Evolutionary conservation across 2,797 vertebrate species (phyloP), one percentile per base, ranked within the genome.

Genomic region (Loriculus beryllinus): DNA sequence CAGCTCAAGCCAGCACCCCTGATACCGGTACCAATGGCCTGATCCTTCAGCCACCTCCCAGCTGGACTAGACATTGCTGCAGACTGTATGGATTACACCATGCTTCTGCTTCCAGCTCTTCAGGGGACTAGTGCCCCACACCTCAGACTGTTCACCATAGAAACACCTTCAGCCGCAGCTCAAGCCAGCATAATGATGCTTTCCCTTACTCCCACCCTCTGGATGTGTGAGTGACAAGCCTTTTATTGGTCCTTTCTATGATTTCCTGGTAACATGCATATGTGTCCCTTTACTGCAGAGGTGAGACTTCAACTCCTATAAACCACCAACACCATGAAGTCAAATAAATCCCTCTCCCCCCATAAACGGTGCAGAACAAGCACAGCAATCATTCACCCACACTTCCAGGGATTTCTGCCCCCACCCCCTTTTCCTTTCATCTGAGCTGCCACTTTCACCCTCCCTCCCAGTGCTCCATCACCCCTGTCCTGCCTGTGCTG

Each of bases 301-400:
- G 87, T 78, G 93, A 92, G 82, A 93, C 77, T n/a, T 54, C 51
- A 79, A 43, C 56, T 62, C 80, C 89, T 83, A 64, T 86, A 97
- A 94, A 94, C 74, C 70, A 90, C 67, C 70, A 78, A 39, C 62
- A 70, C 63, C 71, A 90, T 43, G 12, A 82, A 80, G 78, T 12
- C 3, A 0, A 85, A 94, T 35, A 65, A 94, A 72, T 91, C 92
- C 84, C 90, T 91, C 64, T 90, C 43, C 68, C 74, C 45, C 35
- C 43, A 65, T 92, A 96, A 96, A 95, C 0, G 1, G 70, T 2
- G 1, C 52, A 90, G 77, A 84, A 43, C 29, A 68, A 92, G 65
- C 92, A 77, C 21, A 10, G 37, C 64, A 90, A 48, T 54, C 86
- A 90, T 35, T 90, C 80, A 82, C 13, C 15, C 7, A 2, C 2